phyloP scores from a whole-genome alignment of 2,888 invertebrate genomes.

The Eurytoma adleriae region DNA sequence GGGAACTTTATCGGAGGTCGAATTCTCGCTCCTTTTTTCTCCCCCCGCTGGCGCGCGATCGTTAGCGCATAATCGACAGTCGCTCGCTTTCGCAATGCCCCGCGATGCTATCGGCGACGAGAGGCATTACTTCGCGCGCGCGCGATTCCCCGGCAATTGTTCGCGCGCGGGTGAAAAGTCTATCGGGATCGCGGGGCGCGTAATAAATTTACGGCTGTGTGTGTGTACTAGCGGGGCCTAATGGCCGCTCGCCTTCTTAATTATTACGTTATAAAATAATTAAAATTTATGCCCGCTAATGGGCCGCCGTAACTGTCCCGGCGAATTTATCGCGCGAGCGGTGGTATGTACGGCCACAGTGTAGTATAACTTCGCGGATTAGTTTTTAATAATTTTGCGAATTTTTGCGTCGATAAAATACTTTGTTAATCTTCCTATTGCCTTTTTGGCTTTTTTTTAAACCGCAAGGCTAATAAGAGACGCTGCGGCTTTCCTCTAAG shows the following conservation, averaged over 20 bases:
- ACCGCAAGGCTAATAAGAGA: too few species aligned
- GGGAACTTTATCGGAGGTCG: slow-evolving; percentile 48
- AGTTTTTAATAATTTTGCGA: too few species aligned
- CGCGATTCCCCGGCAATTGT: slow-evolving; percentile 23
- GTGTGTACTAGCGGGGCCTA: not conserved
- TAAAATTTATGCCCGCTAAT: slow-evolving; percentile 13
- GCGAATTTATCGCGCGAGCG: too few species aligned
- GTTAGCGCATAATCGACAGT: slow-evolving; percentile 52
- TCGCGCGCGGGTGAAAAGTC: slow-evolving; percentile 41
- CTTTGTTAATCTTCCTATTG: too few species aligned
- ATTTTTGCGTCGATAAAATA: too few species aligned
- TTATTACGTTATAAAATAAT: slow-evolving; percentile 34
- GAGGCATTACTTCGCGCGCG: slow-evolving; percentile 39
- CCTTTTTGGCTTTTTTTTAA: too few species aligned
- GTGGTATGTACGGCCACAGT: too few species aligned
- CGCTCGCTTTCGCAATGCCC: slow-evolving; percentile 38
- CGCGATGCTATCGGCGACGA: slow-evolving; percentile 32
- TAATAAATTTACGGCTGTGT: slow-evolving; percentile 13
- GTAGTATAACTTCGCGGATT: too few species aligned
- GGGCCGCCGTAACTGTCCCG: not conserved
- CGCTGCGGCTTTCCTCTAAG: too few species aligned
- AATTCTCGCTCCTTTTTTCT: slow-evolving; percentile 14
- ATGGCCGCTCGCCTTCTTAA: slow-evolving; percentile 1
- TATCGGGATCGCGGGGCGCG: slow-evolving; percentile 6
- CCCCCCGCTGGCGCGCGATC: slow-evolving; percentile 21